Evolutionary conservation across 2,113 vertebrate genomes (phyloP).

Genomic region (Proterorhinus semilunaris): DNA sequence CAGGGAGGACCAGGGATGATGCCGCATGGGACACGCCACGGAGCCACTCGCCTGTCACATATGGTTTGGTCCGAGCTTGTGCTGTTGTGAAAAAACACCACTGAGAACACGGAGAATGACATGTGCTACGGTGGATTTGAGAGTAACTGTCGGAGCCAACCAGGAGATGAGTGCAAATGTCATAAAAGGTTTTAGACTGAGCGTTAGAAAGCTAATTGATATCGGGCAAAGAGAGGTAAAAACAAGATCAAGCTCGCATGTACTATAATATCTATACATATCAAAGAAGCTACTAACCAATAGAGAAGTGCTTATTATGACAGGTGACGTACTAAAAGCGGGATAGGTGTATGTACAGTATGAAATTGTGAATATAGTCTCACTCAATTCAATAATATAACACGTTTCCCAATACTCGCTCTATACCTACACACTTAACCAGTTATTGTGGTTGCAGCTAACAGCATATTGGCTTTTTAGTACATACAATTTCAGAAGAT

Average conservation of each 20-base stretch:
- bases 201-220: constrained; percentile 23
- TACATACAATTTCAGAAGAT: background rate
- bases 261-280: constrained; percentile 63
- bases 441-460: background rate
- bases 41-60: constrained; percentile 50
- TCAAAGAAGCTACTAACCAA: constrained; percentile 69
- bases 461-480: background rate
- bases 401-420: background rate
- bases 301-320: constrained; percentile 39
- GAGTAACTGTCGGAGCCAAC: constrained; percentile 22
- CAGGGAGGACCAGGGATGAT: constrained; percentile 90
- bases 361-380: background rate
- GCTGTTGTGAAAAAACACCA: constrained; percentile 7
- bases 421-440: background rate
- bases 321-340: background rate
- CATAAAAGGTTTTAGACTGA: constrained; percentile 15
- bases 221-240: constrained; percentile 30
- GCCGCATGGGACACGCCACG: background rate
- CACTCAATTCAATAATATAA: background rate
- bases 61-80: constrained; percentile 56
- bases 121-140: no score
- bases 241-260: constrained; percentile 68
- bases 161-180: constrained; percentile 38
- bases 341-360: background rate
- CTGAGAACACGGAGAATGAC: constrained; percentile 17